These are phyloP conservation scores for Limosa lapponica DNA, from an alignment of 2,797 vertebrate species.

Conservation along the genomic window DNA sequence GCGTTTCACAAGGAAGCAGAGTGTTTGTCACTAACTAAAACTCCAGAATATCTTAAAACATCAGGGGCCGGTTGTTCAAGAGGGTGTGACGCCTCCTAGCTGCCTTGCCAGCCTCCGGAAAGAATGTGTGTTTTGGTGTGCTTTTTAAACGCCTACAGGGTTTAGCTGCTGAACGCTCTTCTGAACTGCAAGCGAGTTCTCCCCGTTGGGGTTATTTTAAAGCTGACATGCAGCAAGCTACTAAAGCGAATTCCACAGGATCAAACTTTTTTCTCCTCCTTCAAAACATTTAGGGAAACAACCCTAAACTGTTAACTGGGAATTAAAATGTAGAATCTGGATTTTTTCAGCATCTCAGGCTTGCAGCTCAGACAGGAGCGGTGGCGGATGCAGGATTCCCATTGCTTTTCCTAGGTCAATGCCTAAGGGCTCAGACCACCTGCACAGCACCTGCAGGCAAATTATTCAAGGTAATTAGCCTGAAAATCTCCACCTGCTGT, in stretches of 20 bases:
- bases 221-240: background rate
- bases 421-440: conserved; percentile 63
- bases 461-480: conserved; percentile 26
- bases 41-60: conserved; percentile 24
- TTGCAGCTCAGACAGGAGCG: background rate
- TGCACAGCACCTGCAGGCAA: conserved; percentile 60
- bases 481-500: background rate
- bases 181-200: background rate
- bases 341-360: conserved; percentile 13
- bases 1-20: background rate
- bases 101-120: conserved; percentile 8
- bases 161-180: conserved; percentile 8
- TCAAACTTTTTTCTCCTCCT: background rate
- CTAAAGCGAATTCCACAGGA: background rate
- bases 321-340: conserved; percentile 52
- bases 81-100: conserved; percentile 25
- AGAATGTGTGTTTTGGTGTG: conserved; percentile 3
- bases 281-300: conserved; percentile 2
- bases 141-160: conserved; percentile 5
- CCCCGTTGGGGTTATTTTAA: background rate
- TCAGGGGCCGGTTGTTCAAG: conserved; percentile 47
- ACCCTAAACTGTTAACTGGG: conserved; percentile 6
- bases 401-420: background rate
- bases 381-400: conserved; percentile 3
- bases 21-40: background rate